Evolutionary conservation across 1,140 invertebrate genomes (phyloP), one percentile per base, ranked within the genome.

Genomic region (Drusus annulatus): DNA sequence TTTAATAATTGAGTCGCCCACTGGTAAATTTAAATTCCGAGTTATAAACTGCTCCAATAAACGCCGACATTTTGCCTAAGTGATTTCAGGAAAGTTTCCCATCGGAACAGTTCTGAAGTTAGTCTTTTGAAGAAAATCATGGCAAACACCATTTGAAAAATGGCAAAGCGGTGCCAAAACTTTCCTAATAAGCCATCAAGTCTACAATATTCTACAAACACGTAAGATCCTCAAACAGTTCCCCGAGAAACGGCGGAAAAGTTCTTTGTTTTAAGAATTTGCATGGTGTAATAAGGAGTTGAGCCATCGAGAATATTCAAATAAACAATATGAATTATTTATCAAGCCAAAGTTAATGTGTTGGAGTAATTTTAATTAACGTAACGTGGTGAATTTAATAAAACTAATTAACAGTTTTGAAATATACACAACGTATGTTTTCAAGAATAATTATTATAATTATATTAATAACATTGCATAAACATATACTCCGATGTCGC

Each of bases 131-230:
- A 71, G 45, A 50, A 71, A 71, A 71, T 71, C 68, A 51, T 52
- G 68, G 68, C 19, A 52, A 71, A 71, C 68, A 71, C 68, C 45
- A 51, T 71, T 54, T 71, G 68, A 71, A 71, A 71, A 71, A 71
- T 71, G 51, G 68, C 21, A 71, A 52, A 71, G 50, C 68, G 68
- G 68, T 28, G 45, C 68, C 50, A 16, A 71, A 71, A 71, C 68
- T 71, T 71, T 71, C 19, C 68, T 71, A 71, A 71, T 71, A 71
- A 71, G 68, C 68, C 50, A 71, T 51, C 68, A 71, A 51, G 36
- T 71, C 68, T 71, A 50, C 65, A 69, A 28, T 25, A 71, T 71
- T 52, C 50, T 15, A 23, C 68, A 65, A 60, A 60, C 56, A 45
- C 63, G n/a, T 36, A 68, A 68, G 63, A 21, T 71, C 68, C 68